phyloP scores from a whole-genome alignment of 35 echinoderm and acorn worm genomes.

The Heliocidaris erythrogramma region DNA sequence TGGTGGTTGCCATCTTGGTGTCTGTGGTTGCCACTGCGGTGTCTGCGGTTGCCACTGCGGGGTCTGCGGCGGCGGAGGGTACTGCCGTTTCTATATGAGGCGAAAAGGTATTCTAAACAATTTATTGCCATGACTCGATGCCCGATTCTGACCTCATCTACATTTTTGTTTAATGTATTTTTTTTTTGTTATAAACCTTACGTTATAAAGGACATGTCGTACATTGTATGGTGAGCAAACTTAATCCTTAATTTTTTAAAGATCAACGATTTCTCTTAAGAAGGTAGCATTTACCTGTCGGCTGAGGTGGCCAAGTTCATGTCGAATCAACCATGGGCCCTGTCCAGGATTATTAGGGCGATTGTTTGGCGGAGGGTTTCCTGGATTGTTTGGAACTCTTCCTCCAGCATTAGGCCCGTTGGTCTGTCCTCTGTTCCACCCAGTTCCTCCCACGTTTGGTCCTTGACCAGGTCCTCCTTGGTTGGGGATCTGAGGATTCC shows the following conservation, averaged over 20 bases:
- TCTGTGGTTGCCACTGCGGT: not conserved
- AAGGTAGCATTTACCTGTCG: not conserved
- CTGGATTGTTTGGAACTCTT: not conserved
- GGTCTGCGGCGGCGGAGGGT: not conserved
- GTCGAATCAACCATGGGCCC: not conserved
- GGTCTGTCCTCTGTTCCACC: not conserved
- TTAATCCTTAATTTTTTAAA: too few relatives aligned
- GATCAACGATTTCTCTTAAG: too few relatives aligned
- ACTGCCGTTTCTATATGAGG: slow-evolving; percentile 20
- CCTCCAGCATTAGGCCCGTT: not conserved
- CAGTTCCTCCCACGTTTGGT: not conserved
- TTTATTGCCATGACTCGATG: too few relatives aligned
- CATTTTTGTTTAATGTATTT: too few relatives aligned
- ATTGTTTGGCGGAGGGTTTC: not conserved
- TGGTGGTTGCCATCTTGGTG: slow-evolving; percentile 25
- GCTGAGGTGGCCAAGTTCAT: not conserved
- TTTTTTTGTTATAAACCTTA: too few relatives aligned
- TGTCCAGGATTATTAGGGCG: not conserved
- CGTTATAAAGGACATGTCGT: too few relatives aligned
- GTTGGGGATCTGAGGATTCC: not conserved
- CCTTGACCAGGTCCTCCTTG: not conserved
- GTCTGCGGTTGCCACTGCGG: not conserved
- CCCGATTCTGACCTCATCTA: too few relatives aligned
- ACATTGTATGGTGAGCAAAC: too few relatives aligned
- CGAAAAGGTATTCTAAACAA: not conserved